Percentiles rank a stretch among this genome's conserved stretches.
phyloP scores from a whole-genome alignment of 1,140 invertebrate species.

The Papilio machaon region DNA sequence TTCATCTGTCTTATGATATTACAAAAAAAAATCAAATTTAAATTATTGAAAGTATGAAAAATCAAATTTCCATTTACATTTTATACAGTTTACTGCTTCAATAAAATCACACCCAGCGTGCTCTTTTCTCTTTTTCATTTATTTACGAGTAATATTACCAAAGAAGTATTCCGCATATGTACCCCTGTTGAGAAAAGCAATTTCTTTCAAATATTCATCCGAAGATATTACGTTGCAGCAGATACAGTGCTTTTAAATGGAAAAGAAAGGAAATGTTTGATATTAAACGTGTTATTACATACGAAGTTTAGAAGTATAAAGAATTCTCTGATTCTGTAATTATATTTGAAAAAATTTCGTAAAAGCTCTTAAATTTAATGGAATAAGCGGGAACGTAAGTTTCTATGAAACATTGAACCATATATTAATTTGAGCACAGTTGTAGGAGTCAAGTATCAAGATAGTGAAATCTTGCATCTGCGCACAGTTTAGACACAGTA shows the following conservation, averaged over 20 bases:
- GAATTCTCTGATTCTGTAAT: neutral
- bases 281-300: neutral
- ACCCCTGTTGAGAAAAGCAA: neutral
- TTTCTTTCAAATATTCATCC: slow-evolving; percentile 12
- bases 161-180: neutral
- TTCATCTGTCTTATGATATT: neutral
- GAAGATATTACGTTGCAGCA: slow-evolving; percentile 2
- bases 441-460: neutral
- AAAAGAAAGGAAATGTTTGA: neutral
- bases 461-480: slow-evolving; percentile 7
- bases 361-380: neutral
- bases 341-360: too few relatives aligned
- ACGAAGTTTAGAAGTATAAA: neutral
- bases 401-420: neutral
- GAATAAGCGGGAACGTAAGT: neutral
- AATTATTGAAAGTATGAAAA: too few relatives aligned
- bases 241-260: neutral
- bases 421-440: neutral
- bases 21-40: too few relatives aligned
- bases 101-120: neutral
- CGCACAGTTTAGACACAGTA: neutral
- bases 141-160: neutral
- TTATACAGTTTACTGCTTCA: neutral
- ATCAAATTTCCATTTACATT: neutral
- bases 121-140: neutral